phyloP scores from a whole-genome alignment of 1,140 invertebrate species.

The Sycophaga agraensis region DNA sequence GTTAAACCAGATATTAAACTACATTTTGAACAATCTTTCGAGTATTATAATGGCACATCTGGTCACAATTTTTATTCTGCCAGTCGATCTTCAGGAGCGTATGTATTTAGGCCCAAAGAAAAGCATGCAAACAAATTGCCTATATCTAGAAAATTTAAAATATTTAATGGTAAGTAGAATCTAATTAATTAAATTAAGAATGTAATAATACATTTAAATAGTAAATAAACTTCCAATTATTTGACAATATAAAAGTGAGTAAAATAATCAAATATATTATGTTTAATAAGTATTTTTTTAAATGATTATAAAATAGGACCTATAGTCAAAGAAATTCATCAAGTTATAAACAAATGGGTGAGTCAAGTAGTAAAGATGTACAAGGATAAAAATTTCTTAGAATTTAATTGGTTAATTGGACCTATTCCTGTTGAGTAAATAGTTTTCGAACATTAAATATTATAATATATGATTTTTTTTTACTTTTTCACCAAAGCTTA shows the following conservation, averaged over 20 bases:
- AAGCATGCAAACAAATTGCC: constrained; percentile 9
- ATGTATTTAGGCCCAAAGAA: constrained; percentile 78
- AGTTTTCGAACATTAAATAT: constrained; percentile 29
- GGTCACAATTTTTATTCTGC: constrained; percentile 61
- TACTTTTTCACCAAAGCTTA: no score
- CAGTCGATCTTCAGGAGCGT: constrained; percentile 78
- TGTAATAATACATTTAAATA: no score
- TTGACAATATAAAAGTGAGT: no score
- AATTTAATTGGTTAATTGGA: constrained; percentile 92
- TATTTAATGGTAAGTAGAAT: no score
- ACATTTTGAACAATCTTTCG: constrained; percentile 69
- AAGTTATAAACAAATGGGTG: constrained; percentile 73
- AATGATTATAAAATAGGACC: constrained; percentile 62
- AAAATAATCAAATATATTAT: no score
- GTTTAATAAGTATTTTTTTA: no score
- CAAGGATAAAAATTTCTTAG: constrained; percentile 66
- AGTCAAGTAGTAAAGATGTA: constrained; percentile 81
- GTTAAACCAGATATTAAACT: constrained; percentile 51
- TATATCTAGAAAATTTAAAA: no score
- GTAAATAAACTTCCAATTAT: no score
- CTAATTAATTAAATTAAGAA: no score
- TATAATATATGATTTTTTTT: constrained; percentile 3
- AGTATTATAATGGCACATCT: constrained; percentile 70
- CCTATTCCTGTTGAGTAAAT: constrained; percentile 82
- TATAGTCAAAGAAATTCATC: constrained; percentile 81